Base-by-base conservation (phyloP, 2,888 invertebrate species). In the Boloria euphrosyne region DNA sequence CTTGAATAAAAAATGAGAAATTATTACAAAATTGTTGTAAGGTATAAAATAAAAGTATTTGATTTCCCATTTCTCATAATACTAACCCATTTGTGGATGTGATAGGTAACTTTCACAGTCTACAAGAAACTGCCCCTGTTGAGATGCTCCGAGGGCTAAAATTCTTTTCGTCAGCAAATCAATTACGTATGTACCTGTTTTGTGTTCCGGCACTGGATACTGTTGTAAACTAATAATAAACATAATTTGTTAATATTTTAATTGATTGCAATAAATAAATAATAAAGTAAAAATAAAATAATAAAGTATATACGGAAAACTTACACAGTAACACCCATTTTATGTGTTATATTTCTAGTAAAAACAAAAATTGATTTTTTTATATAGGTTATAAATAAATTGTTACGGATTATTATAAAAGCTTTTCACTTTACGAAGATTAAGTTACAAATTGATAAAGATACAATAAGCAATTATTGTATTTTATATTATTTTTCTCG, bases 41-140 rank as follows among this genome's bases (percentile, higher is more conserved):
- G 10, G 7, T 38, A 38, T 38, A 22, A 22, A 2, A 22, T 22
- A 22, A 22, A 22, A 22, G 22, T 22, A 22, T 22, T 22, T 22
- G 22, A 22, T 10, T 38, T 43, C 17, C 1, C 16, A 22, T 10
- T 38, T 43, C 17, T 13, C 16, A 43, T 27, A 38, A 52, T 13
- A 22, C 31, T 72, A 75, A 93, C 95, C 94, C 81, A 96, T 92
- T 77, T 95, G 94, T 1, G 96, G 95, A 53, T 95, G 94, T 0
- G 97, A 96, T 50, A 95, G 95, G 80, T 97, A 98, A 0, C 98
- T 98, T 85, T 99, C 98, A 78, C 98, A 99, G 81, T 99, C 98
- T 0, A 99, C 98, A 59, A 97, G 86, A 84, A 98, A 98, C 76
- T 97, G 97, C 0, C 98, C 98, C 67, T 96, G 95, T 79, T 96